Evolutionary conservation across 2,888 invertebrate species (phyloP).

Genomic region (Spicauda simplicius): DNA sequence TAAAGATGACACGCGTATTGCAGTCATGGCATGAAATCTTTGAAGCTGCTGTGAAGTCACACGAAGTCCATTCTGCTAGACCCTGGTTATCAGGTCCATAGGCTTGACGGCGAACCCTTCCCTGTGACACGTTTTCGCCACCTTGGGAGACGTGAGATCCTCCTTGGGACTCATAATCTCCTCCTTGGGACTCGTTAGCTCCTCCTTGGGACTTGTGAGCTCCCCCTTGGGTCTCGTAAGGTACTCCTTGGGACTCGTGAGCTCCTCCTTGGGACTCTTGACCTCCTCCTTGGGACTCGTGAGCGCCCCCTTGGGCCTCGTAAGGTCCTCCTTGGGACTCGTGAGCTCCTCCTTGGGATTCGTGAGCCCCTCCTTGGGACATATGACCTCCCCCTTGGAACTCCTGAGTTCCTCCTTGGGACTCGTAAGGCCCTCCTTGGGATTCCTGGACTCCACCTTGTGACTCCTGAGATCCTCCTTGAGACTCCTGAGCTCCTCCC

Average conservation of each 20-base stretch:
- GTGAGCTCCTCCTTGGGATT: constrained; percentile 44
- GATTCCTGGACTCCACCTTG: constrained; percentile 30
- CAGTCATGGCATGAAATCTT: constrained; percentile 59
- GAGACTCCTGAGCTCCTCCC: constrained; percentile 30
- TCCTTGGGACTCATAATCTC: constrained; percentile 9
- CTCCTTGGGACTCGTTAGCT: not conserved
- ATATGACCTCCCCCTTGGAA: constrained; percentile 21
- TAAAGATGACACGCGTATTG: constrained; percentile 60
- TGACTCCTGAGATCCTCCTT: constrained; percentile 41
- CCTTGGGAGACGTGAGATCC: constrained; percentile 39
- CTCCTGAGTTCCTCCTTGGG: too few relatives aligned
- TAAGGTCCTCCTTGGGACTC: constrained; percentile 9
- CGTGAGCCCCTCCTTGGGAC: too few relatives aligned
- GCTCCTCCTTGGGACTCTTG: constrained; percentile 43
- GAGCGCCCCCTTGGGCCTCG: constrained; percentile 11
- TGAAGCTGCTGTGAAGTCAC: constrained; percentile 49
- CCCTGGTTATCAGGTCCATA: constrained; percentile 25
- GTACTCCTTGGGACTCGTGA: constrained; percentile 28
- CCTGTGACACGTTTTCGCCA: constrained; percentile 43
- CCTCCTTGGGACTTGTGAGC: too few relatives aligned
- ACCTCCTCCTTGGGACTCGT: not conserved
- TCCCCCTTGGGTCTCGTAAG: constrained; percentile 3
- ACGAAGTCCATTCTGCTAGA: constrained; percentile 51
- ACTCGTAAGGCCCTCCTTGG: too few relatives aligned
- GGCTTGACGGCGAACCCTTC: constrained; percentile 44